Percentiles rank a stretch among this genome's conserved stretches.
phyloP scores from a whole-genome alignment of 2,888 invertebrate genomes.

The Palloptera scutellata region DNA sequence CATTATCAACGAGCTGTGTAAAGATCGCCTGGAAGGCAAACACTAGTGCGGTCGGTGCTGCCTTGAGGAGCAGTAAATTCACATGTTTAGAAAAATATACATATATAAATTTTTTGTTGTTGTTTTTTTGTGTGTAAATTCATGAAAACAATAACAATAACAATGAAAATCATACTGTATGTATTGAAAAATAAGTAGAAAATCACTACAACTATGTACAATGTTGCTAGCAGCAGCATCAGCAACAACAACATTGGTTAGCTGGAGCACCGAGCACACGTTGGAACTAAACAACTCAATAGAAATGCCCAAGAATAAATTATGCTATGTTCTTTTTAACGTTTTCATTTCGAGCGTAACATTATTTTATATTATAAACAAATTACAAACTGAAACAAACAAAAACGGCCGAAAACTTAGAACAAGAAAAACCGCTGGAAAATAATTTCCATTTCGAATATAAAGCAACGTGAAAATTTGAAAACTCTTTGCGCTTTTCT shows the following conservation, averaged over 20 bases:
- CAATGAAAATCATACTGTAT: background rate
- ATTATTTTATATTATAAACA: conserved; percentile 2
- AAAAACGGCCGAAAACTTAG: conserved; percentile 17
- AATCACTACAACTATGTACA: background rate
- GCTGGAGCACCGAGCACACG: too few relatives aligned
- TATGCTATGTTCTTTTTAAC: conserved; percentile 25
- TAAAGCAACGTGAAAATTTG: conserved; percentile 19
- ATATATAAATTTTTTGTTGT: too few relatives aligned
- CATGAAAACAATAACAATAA: background rate
- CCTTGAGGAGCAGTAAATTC: too few relatives aligned
- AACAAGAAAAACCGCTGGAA: conserved; percentile 21
- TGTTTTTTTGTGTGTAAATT: background rate
- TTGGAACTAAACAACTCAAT: conserved; percentile 27
- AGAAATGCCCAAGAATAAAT: conserved; percentile 32
- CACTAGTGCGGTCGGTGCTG: too few relatives aligned
- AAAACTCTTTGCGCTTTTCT: conserved; percentile 26
- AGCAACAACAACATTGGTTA: background rate
- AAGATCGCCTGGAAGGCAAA: too few relatives aligned
- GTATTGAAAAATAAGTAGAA: background rate
- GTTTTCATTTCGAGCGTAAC: conserved; percentile 8
- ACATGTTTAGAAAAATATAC: too few relatives aligned
- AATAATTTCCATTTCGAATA: conserved; percentile 4
- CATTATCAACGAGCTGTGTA: background rate
- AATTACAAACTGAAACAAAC: conserved; percentile 8
- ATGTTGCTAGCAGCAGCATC: background rate